A percentile compares a stretch with the other conserved stretches of the same genome.
phyloP scores from a whole-genome alignment of 2,113 vertebrate species.

The Rutilus rutilus region DNA sequence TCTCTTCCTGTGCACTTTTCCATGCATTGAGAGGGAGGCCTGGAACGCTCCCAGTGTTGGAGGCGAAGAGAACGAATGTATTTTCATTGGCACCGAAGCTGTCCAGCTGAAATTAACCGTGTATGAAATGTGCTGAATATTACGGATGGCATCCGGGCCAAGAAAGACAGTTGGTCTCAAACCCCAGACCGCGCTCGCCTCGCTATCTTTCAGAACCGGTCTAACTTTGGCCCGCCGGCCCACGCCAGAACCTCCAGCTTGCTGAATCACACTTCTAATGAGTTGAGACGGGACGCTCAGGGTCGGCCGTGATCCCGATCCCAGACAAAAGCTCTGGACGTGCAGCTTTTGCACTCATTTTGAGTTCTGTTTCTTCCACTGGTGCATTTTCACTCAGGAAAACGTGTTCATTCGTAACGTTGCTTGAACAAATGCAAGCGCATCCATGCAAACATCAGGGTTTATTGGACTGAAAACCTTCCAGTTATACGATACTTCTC shows the following conservation, averaged over 20 bases:
- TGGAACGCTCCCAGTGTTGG: slow-evolving; percentile 65
- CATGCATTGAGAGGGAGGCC: slow-evolving; percentile 70
- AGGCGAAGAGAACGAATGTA: slow-evolving; percentile 67
- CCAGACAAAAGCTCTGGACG: slow-evolving; percentile 56
- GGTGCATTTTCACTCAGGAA: slow-evolving; percentile 50
- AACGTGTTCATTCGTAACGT: neutral
- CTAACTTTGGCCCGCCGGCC: slow-evolving; percentile 57
- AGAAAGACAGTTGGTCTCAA: slow-evolving; percentile 78
- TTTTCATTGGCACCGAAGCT: slow-evolving; percentile 75
- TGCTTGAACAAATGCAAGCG: neutral
- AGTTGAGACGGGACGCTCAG: slow-evolving; percentile 65
- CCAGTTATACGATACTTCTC: neutral
- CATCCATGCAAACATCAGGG: neutral
- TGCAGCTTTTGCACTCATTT: neutral
- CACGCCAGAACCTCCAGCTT: slow-evolving; percentile 57
- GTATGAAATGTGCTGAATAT: slow-evolving; percentile 81
- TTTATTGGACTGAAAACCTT: neutral
- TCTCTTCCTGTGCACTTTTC: slow-evolving; percentile 61
- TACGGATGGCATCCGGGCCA: slow-evolving; percentile 66
- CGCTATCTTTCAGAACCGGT: slow-evolving; percentile 68
- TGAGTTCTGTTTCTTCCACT: slow-evolving; percentile 57
- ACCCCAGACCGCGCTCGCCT: slow-evolving; percentile 64
- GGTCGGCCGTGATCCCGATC: slow-evolving; percentile 70
- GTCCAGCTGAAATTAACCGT: slow-evolving; percentile 78
- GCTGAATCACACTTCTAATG: slow-evolving; percentile 73